Percentiles rank a stretch among this genome's conserved stretches.
These are phyloP conservation scores for Colossoma macropomum DNA, from an alignment of 2,113 vertebrate species.

Conservation along the genomic window DNA sequence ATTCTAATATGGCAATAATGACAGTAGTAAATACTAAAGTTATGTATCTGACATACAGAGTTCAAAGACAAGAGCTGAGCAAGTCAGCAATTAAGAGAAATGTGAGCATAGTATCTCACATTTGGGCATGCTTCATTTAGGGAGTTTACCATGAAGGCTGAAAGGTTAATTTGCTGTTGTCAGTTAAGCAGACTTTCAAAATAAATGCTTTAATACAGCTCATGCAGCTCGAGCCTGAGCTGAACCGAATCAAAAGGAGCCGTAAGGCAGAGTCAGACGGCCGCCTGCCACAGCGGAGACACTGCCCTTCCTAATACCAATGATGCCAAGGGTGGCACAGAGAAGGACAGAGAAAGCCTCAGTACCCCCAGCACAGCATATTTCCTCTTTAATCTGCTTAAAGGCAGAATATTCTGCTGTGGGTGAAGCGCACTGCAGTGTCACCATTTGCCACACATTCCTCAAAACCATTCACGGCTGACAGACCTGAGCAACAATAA, in stretches of 20 bases:
- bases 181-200: background rate
- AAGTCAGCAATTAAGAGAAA: background rate
- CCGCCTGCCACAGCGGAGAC: background rate
- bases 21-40: background rate
- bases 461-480: slow-evolving; percentile 9
- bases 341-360: slow-evolving; percentile 10
- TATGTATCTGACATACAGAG: background rate
- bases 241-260: slow-evolving; percentile 1
- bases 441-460: background rate
- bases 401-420: slow-evolving; percentile 12
- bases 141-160: background rate
- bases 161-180: background rate
- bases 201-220: background rate
- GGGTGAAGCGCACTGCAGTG: background rate
- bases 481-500: background rate
- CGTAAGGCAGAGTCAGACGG: background rate
- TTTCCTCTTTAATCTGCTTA: slow-evolving; percentile 45
- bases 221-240: background rate
- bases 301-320: background rate
- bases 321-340: slow-evolving; percentile 19
- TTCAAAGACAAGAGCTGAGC: background rate
- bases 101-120: background rate
- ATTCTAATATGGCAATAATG: background rate
- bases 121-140: background rate
- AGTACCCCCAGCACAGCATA: slow-evolving; percentile 9